Percentiles rank a stretch among this genome's conserved stretches.
phyloP scores from a whole-genome alignment of 2,888 invertebrate genomes.

The Tetramorium bicarinatum region DNA sequence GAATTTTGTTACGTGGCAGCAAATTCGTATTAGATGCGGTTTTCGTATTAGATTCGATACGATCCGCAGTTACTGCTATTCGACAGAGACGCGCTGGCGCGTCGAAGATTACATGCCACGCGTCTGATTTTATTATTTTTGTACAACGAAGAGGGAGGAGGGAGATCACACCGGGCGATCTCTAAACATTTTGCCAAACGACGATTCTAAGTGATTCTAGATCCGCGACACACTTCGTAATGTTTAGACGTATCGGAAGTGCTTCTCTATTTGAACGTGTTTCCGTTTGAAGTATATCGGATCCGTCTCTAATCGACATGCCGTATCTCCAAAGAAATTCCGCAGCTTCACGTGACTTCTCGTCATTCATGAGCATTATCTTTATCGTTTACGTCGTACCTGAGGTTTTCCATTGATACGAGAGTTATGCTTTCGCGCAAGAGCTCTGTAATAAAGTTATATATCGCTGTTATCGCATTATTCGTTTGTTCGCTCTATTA shows the following conservation, averaged over 20 bases:
- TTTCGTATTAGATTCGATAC: constrained; percentile 18
- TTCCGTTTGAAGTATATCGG: constrained; percentile 33
- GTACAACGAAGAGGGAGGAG: constrained; percentile 68
- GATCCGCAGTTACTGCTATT: background rate
- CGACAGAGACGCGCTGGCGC: constrained; percentile 43
- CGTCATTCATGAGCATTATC: constrained; percentile 14
- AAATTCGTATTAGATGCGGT: constrained; percentile 22
- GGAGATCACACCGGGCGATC: constrained; percentile 21
- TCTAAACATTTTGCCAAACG: constrained; percentile 52
- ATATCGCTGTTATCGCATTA: constrained; percentile 43
- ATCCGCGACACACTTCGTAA: constrained; percentile 21
- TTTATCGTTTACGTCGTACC: constrained; percentile 58
- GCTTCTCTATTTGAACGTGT: constrained; percentile 33
- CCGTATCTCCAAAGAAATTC: background rate
- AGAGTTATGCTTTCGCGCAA: constrained; percentile 24
- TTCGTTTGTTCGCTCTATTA: constrained; percentile 43
- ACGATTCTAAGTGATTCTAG: constrained; percentile 39
- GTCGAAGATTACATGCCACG: constrained; percentile 32
- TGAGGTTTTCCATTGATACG: constrained; percentile 52
- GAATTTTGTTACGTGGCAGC: constrained; percentile 34
- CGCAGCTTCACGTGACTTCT: constrained; percentile 23
- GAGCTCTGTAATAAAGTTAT: constrained; percentile 36
- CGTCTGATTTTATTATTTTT: constrained; percentile 70
- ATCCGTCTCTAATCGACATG: background rate
- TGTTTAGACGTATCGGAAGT: constrained; percentile 41